Conservation (phyloP, 2,113 vertebrate species). For the Conger conger region DNA sequence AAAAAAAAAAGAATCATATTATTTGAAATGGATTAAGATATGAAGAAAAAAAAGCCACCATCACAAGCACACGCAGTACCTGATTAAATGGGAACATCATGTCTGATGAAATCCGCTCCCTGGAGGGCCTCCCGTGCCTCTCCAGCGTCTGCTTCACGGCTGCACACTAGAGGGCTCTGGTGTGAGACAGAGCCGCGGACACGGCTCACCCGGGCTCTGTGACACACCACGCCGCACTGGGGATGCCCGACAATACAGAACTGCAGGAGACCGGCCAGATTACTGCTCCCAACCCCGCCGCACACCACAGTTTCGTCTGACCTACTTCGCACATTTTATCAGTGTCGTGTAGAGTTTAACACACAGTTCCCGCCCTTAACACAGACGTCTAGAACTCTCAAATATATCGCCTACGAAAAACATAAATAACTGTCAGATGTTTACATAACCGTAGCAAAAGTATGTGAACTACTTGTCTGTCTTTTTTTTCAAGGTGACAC, state of each 20-base stretch:
- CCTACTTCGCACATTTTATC: conserved; percentile 1
- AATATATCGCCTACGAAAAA: background rate
- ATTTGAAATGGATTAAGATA: background rate
- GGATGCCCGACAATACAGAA: background rate
- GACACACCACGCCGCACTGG: background rate
- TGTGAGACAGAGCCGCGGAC: background rate
- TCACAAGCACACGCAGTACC: conserved; percentile 18
- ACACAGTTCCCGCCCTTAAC: background rate
- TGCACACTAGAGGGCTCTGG: conserved; percentile 7
- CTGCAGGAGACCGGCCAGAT: background rate
- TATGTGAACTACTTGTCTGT: background rate
- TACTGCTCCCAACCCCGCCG: background rate
- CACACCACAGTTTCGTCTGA: background rate
- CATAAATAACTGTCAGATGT: background rate
- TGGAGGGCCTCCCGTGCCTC: conserved; percentile 29
- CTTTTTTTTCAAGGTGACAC: background rate
- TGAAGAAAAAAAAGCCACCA: background rate
- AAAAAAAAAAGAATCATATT: background rate
- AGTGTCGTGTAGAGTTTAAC: background rate
- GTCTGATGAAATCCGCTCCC: conserved; percentile 31
- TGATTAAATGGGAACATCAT: conserved; percentile 28
- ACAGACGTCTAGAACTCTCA: background rate
- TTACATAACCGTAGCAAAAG: background rate
- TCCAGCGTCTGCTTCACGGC: background rate
- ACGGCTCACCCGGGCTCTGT: background rate